Evolutionary conservation across 1,140 invertebrate species (phyloP).

Genomic region (Pogonomyrmex californicus): DNA sequence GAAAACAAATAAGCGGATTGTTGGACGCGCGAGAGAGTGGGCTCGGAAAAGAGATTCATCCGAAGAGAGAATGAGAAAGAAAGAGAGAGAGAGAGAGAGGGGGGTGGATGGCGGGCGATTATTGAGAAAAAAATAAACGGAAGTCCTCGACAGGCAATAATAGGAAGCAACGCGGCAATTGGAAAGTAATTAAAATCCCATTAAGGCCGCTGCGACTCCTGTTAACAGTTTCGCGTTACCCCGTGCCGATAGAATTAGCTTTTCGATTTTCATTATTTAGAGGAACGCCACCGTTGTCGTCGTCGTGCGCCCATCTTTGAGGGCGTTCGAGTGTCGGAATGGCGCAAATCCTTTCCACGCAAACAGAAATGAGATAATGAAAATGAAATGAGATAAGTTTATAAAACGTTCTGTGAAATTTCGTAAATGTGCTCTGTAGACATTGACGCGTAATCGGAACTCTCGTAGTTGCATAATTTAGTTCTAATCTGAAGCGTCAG

Average conservation of each 20-base stretch:
- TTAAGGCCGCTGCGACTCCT: constrained; percentile 66
- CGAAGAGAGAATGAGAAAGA: constrained; percentile 27
- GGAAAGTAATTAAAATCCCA: constrained; percentile 82
- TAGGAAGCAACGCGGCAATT: constrained; percentile 76
- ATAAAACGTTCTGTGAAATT: neutral
- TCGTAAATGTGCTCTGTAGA: neutral
- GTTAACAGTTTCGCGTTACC: constrained; percentile 47
- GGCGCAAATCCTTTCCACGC: neutral
- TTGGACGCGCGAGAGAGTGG: neutral
- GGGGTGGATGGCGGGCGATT: neutral
- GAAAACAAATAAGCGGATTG: constrained; percentile 52
- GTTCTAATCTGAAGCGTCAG: neutral
- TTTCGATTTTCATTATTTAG: constrained; percentile 76
- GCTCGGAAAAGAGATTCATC: neutral
- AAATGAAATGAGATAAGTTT: constrained; percentile 26
- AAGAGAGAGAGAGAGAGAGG: constrained; percentile 9
- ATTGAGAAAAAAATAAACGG: constrained; percentile 65
- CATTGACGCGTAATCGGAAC: neutral
- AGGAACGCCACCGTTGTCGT: constrained; percentile 38
- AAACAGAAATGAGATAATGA: constrained; percentile 47
- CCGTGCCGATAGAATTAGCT: constrained; percentile 70
- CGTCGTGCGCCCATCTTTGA: neutral
- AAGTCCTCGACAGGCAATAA: constrained; percentile 76
- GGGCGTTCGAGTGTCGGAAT: neutral
- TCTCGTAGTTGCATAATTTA: neutral